Evolutionary conservation across 2,888 invertebrate species (phyloP).

Genomic region (Patella ulyssiponensis): DNA sequence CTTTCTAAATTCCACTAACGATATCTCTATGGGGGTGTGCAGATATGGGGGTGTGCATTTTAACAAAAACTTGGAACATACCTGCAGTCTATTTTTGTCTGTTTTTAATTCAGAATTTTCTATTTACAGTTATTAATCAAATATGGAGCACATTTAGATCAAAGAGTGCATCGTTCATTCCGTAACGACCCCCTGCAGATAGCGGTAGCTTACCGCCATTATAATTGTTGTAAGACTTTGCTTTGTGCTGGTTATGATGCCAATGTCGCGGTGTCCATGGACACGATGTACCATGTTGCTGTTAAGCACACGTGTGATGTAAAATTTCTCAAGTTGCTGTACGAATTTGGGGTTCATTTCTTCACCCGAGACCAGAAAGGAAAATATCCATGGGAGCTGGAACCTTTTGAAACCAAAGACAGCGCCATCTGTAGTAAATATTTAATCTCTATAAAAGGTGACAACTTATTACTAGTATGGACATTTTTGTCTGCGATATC

Average conservation of each 20-base stretch:
- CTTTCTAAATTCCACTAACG: not conserved
- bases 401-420: no score
- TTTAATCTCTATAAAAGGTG: no score
- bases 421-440: no score
- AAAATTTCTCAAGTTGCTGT: not conserved
- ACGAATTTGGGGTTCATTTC: not conserved
- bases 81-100: not conserved
- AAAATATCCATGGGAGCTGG: no score
- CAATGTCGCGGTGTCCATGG: not conserved
- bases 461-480: no score
- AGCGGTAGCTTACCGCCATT: slow-evolving; percentile 40
- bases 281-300: not conserved
- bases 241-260: slow-evolving; percentile 25
- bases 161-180: slow-evolving; percentile 21
- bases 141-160: slow-evolving; percentile 13
- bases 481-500: no score
- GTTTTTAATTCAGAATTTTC: not conserved
- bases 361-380: not conserved
- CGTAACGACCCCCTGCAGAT: slow-evolving; percentile 40
- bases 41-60: not conserved
- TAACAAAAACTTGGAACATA: not conserved
- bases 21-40: not conserved
- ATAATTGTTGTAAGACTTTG: slow-evolving; percentile 33
- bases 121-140: not conserved
- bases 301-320: not conserved